Conservation (phyloP, 1,140 invertebrate genomes). For the silkworm (Bombyx mori) region ASM3026992v2 NC_085119.1:7839501-7840000, state of each 20-base stretch:
- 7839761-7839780: slow-evolving; percentile 40
- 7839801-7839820: slow-evolving; percentile 66
- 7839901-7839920: slow-evolving; percentile 70
- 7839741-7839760: slow-evolving; percentile 66
- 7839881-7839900: slow-evolving; percentile 69
- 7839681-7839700: slow-evolving; percentile 71
- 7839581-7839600: slow-evolving; percentile 69
- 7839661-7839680: slow-evolving; percentile 68
- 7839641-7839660: slow-evolving; percentile 68
- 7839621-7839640: slow-evolving; percentile 71
- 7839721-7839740: slow-evolving; percentile 66
- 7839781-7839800: slow-evolving; percentile 38
- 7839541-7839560: slow-evolving; percentile 46
- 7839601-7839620: slow-evolving; percentile 68
- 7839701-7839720: slow-evolving; percentile 72
- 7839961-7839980: slow-evolving; percentile 6
- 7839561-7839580: slow-evolving; percentile 69
- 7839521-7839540: slow-evolving; percentile 53
- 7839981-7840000: slow-evolving; percentile 8
- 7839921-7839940: slow-evolving; percentile 65
- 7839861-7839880: slow-evolving; percentile 71
- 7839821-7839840: slow-evolving; percentile 68
- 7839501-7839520: slow-evolving; percentile 53
- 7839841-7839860: slow-evolving; percentile 70
- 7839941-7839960: slow-evolving; percentile 41